Conservation (phyloP, 2,113 vertebrate genomes). For the Sinosuthora webbiana region DNA sequence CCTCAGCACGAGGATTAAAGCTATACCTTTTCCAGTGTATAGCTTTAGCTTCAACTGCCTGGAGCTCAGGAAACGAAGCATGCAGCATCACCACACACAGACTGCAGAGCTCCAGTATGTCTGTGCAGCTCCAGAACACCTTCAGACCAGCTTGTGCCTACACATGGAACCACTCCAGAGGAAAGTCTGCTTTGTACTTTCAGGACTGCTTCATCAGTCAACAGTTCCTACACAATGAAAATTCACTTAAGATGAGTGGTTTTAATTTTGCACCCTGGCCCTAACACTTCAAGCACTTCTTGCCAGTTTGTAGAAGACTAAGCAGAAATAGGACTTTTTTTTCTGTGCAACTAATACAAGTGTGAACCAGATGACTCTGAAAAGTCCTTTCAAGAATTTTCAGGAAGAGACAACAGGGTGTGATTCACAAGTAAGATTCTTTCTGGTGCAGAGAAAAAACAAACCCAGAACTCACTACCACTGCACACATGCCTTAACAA, state of each 20-base stretch:
- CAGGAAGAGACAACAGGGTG: not conserved
- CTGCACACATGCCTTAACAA: not conserved
- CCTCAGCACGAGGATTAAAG: not conserved
- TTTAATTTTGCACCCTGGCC: not conserved
- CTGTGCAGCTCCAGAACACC: not conserved
- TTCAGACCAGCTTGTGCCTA: not conserved
- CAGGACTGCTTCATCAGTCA: not conserved
- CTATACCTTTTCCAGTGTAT: not conserved
- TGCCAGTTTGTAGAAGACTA: not conserved
- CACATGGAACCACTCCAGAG: not conserved
- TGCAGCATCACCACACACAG: fast-evolving
- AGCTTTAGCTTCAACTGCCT: not conserved
- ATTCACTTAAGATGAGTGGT: no score
- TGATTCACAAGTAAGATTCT: not conserved
- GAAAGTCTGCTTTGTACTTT: not conserved
- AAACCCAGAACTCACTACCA: not conserved
- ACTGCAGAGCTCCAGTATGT: not conserved
- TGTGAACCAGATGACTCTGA: not conserved
- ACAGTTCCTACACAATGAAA: not conserved
- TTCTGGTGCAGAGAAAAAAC: not conserved
- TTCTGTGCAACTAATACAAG: not conserved
- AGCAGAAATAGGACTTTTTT: not conserved
- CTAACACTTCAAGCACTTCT: not conserved
- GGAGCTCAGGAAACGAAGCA: not conserved
- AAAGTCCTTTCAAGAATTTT: not conserved